Percentiles rank a stretch among this genome's conserved stretches.
Conservation (phyloP, 2,797 vertebrate genomes). For the Poecilia velifera region DNA sequence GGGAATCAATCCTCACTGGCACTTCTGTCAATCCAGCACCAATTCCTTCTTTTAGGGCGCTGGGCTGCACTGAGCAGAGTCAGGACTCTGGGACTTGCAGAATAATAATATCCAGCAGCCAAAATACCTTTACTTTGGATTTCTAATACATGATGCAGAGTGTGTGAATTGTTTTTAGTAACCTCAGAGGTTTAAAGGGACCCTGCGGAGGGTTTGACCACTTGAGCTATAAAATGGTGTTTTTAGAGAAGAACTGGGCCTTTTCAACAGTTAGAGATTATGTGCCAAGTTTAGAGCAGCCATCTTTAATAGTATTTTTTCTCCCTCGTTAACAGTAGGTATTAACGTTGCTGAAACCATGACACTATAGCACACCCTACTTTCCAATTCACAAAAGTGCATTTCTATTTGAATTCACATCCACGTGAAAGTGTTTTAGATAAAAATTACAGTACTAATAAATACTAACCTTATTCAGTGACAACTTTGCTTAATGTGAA, state of each 20-base stretch:
- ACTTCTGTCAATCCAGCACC: slow-evolving; percentile 19
- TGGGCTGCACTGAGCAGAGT: slow-evolving; percentile 56
- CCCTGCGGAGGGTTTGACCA: slow-evolving; percentile 26
- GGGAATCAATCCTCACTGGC: slow-evolving; percentile 48
- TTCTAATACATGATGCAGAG: slow-evolving; percentile 35
- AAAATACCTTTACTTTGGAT: slow-evolving; percentile 13
- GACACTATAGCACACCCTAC: neutral
- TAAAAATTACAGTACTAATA: neutral
- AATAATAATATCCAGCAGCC: slow-evolving; percentile 24
- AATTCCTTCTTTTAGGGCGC: slow-evolving; percentile 28
- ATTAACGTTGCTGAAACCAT: neutral
- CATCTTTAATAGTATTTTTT: neutral
- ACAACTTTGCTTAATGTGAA: neutral
- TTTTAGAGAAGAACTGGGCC: slow-evolving; percentile 2
- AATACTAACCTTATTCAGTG: neutral
- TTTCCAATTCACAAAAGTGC: neutral
- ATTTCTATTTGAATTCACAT: neutral
- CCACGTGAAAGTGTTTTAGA: neutral
- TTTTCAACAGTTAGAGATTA: neutral
- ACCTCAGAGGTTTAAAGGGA: slow-evolving; percentile 26
- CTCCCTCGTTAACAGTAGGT: neutral
- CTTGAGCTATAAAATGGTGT: neutral
- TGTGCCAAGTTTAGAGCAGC: neutral
- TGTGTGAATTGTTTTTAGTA: slow-evolving; percentile 1
- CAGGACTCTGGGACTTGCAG: slow-evolving; percentile 22